phyloP scores from a whole-genome alignment of 2,888 invertebrate species.

The Polylopha cassiicola region DNA sequence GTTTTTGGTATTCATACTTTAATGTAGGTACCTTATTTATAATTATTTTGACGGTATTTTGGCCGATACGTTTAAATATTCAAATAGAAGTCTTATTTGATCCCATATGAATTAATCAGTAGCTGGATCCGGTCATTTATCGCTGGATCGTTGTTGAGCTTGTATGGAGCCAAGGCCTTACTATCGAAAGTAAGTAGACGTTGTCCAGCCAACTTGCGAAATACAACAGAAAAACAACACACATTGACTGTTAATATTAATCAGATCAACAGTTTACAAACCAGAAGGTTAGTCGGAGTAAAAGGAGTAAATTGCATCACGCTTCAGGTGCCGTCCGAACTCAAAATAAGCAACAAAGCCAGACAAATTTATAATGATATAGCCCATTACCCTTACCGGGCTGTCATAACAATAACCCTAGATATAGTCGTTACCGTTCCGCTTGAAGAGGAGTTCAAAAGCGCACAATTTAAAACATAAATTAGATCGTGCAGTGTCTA shows the following conservation, averaged over 20 bases:
- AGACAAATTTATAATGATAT: slow-evolving; percentile 68
- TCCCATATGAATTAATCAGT: too few species aligned
- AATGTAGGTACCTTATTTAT: too few species aligned
- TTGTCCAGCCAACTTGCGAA: slow-evolving; percentile 30
- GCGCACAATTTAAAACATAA: slow-evolving; percentile 70
- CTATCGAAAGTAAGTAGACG: slow-evolving; percentile 63
- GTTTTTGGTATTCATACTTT: too few species aligned
- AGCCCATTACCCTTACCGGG: slow-evolving; percentile 57
- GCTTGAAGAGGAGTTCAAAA: slow-evolving; percentile 52
- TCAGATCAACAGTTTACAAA: slow-evolving; percentile 31
- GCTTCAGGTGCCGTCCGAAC: slow-evolving; percentile 45
- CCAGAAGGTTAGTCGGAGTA: slow-evolving; percentile 38
- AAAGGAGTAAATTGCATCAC: slow-evolving; percentile 45
- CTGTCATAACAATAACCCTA: slow-evolving; percentile 60
- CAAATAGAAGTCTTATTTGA: too few species aligned
- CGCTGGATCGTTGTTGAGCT: slow-evolving; percentile 23
- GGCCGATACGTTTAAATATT: too few species aligned
- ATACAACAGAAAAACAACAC: slow-evolving; percentile 34
- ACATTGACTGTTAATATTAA: slow-evolving; percentile 33
- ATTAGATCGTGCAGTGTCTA: slow-evolving; percentile 74
- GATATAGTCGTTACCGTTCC: slow-evolving; percentile 57
- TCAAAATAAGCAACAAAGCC: slow-evolving; percentile 38
- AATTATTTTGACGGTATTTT: too few species aligned
- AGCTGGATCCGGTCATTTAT: too few species aligned
- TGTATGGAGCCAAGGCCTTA: slow-evolving; percentile 61